Conservation (phyloP, 2,888 invertebrate species). For the Megalurothrips usitatus region DNA sequence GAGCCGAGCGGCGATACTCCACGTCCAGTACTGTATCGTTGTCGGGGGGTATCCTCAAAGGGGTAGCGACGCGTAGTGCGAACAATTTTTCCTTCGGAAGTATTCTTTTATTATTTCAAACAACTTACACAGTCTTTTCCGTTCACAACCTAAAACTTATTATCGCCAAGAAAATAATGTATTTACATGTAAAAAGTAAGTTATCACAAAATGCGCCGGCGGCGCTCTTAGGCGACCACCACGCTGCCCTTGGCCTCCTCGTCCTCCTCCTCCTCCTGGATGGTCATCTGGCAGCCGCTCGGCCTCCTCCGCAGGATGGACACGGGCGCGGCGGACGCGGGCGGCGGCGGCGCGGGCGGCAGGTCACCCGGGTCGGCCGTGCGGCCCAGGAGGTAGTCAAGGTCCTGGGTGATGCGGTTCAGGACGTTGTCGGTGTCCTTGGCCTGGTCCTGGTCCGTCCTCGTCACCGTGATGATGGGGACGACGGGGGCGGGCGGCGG, state of each 20-base stretch:
- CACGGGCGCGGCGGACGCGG: neutral
- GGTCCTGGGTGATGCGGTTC: constrained; percentile 5
- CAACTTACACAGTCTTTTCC: neutral
- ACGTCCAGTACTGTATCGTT: too few relatives aligned
- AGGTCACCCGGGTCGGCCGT: neutral
- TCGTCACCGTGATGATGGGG: constrained; percentile 2
- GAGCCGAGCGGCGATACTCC: too few relatives aligned
- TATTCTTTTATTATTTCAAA: neutral
- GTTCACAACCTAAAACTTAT: neutral
- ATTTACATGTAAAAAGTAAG: neutral
- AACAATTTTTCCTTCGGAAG: neutral
- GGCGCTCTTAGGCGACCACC: neutral
- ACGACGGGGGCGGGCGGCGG: neutral
- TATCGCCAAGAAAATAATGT: neutral
- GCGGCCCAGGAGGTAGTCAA: constrained; percentile 9
- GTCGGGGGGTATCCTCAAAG: too few relatives aligned
- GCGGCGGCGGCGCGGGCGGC: neutral
- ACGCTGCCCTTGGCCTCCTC: neutral
- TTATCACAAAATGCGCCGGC: neutral
- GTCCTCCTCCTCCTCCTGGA: constrained; percentile 4
- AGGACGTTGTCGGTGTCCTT: neutral
- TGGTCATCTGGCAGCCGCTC: neutral
- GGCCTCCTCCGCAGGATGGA: constrained; percentile 9
- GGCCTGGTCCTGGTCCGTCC: constrained; percentile 8
- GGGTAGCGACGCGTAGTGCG: too few relatives aligned